Evolutionary conservation across 2,113 vertebrate species (phyloP), one percentile per base, ranked within the genome.

Genomic region (Phrynocephalus versicolor): DNA sequence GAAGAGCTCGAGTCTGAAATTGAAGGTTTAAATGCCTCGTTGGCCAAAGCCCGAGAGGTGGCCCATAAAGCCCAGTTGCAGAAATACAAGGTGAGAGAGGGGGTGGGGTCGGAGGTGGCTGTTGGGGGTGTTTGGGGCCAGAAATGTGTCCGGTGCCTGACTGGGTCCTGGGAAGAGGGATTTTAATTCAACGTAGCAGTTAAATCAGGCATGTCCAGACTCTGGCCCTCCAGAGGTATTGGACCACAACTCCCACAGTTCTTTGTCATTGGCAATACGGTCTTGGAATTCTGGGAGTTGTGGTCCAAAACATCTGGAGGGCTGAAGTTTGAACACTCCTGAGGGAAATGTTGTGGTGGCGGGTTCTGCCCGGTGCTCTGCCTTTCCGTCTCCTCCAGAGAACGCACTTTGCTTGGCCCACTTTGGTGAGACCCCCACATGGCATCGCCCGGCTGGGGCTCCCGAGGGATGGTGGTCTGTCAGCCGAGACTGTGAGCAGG

Each of bases 1-100:
- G 96, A 97, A 89, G 97, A 98, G 85, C 96, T 98, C 90, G 94
- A 90, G 89, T 96, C 96, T 89, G 97, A 98, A 95, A 96, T 99
- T n/a, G 95, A 98, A 87, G 96, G 97, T 78, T 95, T 98, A 82
- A 97, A 94, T 82, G 93, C 96, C 41, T 96, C 97, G 1, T 89
- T 98, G 90, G 91, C 93, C 37, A 96, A 98, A 87, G 96, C 97
- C n/a, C 95, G 95, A 90, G 98, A 98, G 64, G 95, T 95, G 65
- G 91, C 95, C 75, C 97, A 97, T 87, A 96, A 96, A 93, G 96
- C 96, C 45, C 97, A 98, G 64, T 87, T 97, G n/a, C 97, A 97
- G 83, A 97, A 96, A 93, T 96, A 97, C 90, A 98, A 98, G 96
- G 98, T 95, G 93, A 95, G 95, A 70, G n/a, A n/a, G n/a, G n/a